Percentiles rank a stretch among this genome's conserved stretches.
Conservation (phyloP, 2,888 invertebrate genomes). For the Eupithecia subfuscata region DNA sequence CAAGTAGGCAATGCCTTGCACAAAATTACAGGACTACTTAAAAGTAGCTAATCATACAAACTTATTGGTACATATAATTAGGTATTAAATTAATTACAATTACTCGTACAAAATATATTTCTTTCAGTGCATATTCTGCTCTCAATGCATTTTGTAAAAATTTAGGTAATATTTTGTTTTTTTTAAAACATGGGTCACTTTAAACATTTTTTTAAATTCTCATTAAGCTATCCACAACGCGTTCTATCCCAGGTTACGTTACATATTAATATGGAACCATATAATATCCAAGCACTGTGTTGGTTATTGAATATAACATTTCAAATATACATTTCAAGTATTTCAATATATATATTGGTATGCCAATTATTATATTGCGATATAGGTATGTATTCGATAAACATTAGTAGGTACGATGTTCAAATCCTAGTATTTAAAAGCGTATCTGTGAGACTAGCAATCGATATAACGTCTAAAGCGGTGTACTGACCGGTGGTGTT, state of each 20-base stretch:
- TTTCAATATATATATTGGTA: conserved; percentile 39
- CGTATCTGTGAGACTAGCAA: conserved; percentile 64
- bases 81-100: conserved; percentile 72
- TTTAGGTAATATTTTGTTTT: conserved; percentile 41
- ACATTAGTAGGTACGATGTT: conserved; percentile 46
- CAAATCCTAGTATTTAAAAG: conserved; percentile 69
- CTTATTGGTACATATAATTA: conserved; percentile 65
- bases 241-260: conserved; percentile 34
- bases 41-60: conserved; percentile 65
- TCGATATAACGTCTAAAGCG: conserved; percentile 47
- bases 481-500: background rate
- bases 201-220: conserved; percentile 42
- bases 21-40: conserved; percentile 57
- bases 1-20: conserved; percentile 54
- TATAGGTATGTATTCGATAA: conserved; percentile 34
- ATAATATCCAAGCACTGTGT: conserved; percentile 37
- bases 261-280: conserved; percentile 30
- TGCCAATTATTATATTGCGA: conserved; percentile 43
- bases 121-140: conserved; percentile 66
- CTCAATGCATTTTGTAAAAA: conserved; percentile 38
- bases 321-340: too few relatives aligned
- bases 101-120: conserved; percentile 73
- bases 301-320: conserved; percentile 46
- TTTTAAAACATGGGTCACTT: conserved; percentile 51
- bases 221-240: conserved; percentile 47